Percentiles rank a stretch among this genome's conserved stretches.
Conservation (phyloP, 2,888 invertebrate species). For the Andrena dorsata region DNA sequence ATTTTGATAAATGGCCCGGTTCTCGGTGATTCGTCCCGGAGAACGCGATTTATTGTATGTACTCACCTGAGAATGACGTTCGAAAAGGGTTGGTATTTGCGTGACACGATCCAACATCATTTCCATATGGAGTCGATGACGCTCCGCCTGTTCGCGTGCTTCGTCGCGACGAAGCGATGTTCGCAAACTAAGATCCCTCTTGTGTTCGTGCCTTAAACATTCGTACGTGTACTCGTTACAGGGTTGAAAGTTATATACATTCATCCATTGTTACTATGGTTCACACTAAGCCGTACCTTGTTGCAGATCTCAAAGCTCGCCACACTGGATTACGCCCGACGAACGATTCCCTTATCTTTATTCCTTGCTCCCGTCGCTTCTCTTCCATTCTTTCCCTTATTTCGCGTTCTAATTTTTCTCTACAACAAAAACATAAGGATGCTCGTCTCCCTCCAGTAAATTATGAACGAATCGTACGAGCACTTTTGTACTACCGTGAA, state of each 20-base stretch:
- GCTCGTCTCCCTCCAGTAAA: neutral
- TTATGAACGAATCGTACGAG: neutral
- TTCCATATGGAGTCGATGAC: slow-evolving; percentile 90
- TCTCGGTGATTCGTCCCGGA: neutral
- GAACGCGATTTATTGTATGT: neutral
- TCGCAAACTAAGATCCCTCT: slow-evolving; percentile 89
- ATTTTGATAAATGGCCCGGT: slow-evolving; percentile 1
- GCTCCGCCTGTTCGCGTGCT: slow-evolving; percentile 89
- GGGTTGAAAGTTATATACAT: neutral
- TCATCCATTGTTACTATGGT: neutral
- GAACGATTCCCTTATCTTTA: slow-evolving; percentile 87
- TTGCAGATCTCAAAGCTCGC: slow-evolving; percentile 87
- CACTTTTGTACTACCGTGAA: slow-evolving; percentile 75
- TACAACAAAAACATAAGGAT: slow-evolving; percentile 62
- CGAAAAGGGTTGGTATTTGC: slow-evolving; percentile 90
- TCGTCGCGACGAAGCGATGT: slow-evolving; percentile 89
- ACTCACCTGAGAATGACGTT: slow-evolving; percentile 88
- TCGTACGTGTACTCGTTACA: slow-evolving; percentile 7
- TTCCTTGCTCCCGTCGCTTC: slow-evolving; percentile 87
- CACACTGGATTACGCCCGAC: slow-evolving; percentile 90
- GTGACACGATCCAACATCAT: slow-evolving; percentile 90
- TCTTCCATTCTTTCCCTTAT: slow-evolving; percentile 87
- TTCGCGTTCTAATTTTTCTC: slow-evolving; percentile 88
- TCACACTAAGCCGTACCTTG: slow-evolving; percentile 74
- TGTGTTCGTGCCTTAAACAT: slow-evolving; percentile 84